phyloP scores from a whole-genome alignment of 2,797 vertebrate species.

The Takifugu rubripes region DNA sequence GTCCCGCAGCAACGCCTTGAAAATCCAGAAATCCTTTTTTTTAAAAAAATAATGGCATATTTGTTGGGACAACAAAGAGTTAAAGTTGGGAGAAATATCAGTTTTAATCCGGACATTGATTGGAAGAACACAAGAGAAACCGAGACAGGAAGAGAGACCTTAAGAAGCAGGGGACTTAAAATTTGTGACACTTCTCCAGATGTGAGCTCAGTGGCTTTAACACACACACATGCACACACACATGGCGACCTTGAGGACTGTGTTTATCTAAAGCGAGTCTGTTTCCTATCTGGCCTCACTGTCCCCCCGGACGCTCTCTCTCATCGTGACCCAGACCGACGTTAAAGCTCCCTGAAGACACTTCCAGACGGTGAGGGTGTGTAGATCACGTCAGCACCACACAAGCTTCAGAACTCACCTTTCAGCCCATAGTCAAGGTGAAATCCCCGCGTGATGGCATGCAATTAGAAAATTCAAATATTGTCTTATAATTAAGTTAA shows the following conservation, averaged over 20 bases:
- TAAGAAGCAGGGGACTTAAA: conserved; percentile 1
- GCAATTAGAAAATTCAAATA: neutral
- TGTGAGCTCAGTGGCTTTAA: conserved; percentile 27
- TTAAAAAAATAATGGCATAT: no score
- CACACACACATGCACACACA: conserved; percentile 1
- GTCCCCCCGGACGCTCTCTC: conserved; percentile 55
- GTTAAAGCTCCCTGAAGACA: conserved; percentile 28
- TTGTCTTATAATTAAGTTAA: no score
- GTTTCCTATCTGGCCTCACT: conserved; percentile 64
- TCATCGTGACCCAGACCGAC: conserved; percentile 55
- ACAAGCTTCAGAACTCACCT: conserved; percentile 21
- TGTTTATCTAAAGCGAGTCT: conserved; percentile 67
- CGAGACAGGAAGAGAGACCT: neutral
- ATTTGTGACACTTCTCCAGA: conserved; percentile 57
- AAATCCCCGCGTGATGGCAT: conserved; percentile 1
- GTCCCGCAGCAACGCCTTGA: neutral
- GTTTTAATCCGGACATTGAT: neutral
- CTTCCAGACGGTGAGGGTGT: conserved; percentile 8
- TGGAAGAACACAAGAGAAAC: neutral
- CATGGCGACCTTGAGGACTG: conserved; percentile 65
- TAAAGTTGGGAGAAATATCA: no score
- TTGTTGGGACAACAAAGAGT: no score
- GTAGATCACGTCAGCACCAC: conserved; percentile 24
- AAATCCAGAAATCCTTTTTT: no score
- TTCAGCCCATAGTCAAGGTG: conserved; percentile 27